Percentiles rank a stretch among this genome's conserved stretches.
Evolutionary conservation across 1,140 invertebrate species (phyloP).

Genomic region (Musca vetustissima): DNA sequence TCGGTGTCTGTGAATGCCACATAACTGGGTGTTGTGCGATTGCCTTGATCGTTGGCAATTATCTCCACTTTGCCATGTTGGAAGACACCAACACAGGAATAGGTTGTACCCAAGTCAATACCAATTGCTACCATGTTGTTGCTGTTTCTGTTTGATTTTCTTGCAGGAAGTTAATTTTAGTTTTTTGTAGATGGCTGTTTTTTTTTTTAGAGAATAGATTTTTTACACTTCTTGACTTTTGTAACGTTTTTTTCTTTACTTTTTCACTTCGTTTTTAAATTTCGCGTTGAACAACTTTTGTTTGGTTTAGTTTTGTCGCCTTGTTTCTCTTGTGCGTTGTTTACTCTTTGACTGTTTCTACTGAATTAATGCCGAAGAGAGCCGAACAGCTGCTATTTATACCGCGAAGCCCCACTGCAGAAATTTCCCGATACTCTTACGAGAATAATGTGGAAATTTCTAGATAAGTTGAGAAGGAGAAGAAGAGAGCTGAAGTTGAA

Average conservation of each 20-base stretch:
- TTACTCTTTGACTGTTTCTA: conserved; percentile 40
- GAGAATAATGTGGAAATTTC: neutral
- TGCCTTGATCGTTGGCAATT: conserved; percentile 90
- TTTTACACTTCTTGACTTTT: neutral
- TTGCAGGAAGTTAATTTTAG: conserved; percentile 39
- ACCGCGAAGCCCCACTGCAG: conserved; percentile 32
- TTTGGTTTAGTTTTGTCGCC: too few species aligned
- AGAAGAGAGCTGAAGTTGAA: too few species aligned
- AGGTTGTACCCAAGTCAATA: conserved; percentile 78
- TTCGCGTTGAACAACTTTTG: too few species aligned
- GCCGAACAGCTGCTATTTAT: conserved; percentile 38
- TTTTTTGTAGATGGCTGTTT: conserved; percentile 26
- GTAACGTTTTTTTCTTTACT: conserved; percentile 9
- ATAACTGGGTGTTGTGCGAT: conserved; percentile 86
- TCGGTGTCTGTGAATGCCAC: conserved; percentile 90
- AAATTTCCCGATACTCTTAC: conserved; percentile 35
- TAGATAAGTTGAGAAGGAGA: neutral
- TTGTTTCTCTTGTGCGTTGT: conserved; percentile 35
- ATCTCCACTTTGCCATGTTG: conserved; percentile 87
- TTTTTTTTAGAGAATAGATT: neutral
- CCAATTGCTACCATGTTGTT: conserved; percentile 64
- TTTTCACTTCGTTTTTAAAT: too few species aligned
- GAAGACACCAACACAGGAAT: conserved; percentile 78
- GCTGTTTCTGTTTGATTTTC: conserved; percentile 64
- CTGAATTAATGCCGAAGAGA: conserved; percentile 38